A percentile compares a stretch with the other conserved stretches of the same genome.
Conservation (phyloP, 2,113 vertebrate species). For the Pygoscelis adeliae region DNA sequence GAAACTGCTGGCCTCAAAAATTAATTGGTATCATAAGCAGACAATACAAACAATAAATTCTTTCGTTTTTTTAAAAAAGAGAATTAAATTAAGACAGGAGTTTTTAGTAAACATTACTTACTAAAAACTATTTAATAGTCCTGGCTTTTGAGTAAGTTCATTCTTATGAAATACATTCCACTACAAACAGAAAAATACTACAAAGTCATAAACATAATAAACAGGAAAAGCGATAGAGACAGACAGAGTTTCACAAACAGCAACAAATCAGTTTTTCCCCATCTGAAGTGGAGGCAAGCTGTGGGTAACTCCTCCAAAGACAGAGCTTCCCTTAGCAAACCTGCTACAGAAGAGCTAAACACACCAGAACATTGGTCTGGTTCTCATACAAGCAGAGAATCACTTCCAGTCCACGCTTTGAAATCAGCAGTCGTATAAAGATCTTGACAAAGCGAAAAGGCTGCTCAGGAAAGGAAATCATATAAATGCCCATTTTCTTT, state of each 20-base stretch:
- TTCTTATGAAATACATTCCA: neutral
- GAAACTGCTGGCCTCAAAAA: neutral
- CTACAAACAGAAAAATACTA: neutral
- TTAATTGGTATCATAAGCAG: neutral
- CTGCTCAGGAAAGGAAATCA: neutral
- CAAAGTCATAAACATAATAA: neutral
- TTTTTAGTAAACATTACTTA: neutral
- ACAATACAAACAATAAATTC: neutral
- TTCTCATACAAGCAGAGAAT: neutral
- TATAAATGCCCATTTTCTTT: neutral
- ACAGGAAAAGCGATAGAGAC: neutral
- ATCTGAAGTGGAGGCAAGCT: neutral
- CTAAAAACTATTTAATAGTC: neutral
- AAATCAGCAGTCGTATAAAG: rapidly evolving
- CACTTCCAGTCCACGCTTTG: neutral
- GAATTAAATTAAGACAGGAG: neutral
- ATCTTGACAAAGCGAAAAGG: neutral
- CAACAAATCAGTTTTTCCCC: neutral
- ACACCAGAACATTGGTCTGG: neutral
- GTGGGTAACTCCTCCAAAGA: neutral
- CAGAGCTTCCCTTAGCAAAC: neutral
- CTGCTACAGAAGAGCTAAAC: neutral
- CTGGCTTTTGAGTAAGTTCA: neutral
- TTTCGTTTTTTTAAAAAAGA: neutral
- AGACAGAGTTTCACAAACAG: neutral